Conservation (phyloP, 2,797 vertebrate species). For the Cichlasoma orientale region DNA sequence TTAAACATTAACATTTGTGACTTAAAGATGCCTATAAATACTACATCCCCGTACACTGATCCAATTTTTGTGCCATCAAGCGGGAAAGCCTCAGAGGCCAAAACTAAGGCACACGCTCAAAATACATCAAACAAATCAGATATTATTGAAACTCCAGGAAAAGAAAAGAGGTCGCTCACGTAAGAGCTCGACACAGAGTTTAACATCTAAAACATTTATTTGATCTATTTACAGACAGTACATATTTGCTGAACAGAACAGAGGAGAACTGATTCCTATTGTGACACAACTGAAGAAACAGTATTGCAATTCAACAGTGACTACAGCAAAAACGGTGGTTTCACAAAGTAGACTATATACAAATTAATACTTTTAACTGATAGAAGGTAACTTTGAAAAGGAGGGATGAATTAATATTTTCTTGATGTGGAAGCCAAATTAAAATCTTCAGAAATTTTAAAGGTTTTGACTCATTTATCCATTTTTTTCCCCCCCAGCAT, state of each 20-base stretch:
- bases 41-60: background rate
- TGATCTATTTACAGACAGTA: constrained; percentile 79
- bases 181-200: constrained; percentile 49
- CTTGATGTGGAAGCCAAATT: constrained; percentile 40
- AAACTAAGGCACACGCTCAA: background rate
- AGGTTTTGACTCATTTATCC: constrained; percentile 22
- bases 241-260: constrained; percentile 66
- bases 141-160: constrained; percentile 16
- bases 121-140: background rate
- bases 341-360: constrained; percentile 73
- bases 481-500: constrained; percentile 17
- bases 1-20: background rate
- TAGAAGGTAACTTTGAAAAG: constrained; percentile 39
- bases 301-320: constrained; percentile 67
- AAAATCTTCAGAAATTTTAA: constrained; percentile 37
- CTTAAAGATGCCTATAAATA: background rate
- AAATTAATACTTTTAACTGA: constrained; percentile 76
- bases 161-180: constrained; percentile 51
- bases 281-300: constrained; percentile 59
- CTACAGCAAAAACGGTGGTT: constrained; percentile 42
- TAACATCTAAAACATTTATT: constrained; percentile 80
- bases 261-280: constrained; percentile 49
- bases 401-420: constrained; percentile 75
- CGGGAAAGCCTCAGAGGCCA: background rate
- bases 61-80: background rate